phyloP scores from a whole-genome alignment of 2,797 vertebrate genomes.

The Enteromius treurensis region DNA sequence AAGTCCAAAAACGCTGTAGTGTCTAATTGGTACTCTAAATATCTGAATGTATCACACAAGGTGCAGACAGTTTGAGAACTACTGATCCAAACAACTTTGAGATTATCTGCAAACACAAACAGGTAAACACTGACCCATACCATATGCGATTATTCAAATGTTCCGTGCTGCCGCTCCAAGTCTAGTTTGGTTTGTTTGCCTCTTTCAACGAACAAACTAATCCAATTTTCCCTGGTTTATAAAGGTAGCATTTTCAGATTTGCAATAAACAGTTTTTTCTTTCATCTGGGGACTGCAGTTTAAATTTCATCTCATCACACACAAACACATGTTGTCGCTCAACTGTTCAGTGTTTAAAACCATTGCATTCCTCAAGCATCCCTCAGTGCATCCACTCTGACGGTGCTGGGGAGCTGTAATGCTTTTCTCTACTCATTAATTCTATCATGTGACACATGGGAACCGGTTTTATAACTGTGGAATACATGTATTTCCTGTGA shows the following conservation, averaged over 20 bases:
- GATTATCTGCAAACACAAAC: conserved; percentile 31
- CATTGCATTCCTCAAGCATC: conserved; percentile 61
- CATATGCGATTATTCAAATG: conserved; percentile 34
- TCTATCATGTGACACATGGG: conserved; percentile 14
- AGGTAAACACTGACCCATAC: conserved; percentile 36
- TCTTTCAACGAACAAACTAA: conserved; percentile 49
- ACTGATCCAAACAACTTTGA: conserved; percentile 11
- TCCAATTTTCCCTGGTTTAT: conserved; percentile 62
- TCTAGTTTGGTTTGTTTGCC: conserved; percentile 43
- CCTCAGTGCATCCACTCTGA: conserved; percentile 13
- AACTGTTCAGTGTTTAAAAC: conserved; percentile 52
- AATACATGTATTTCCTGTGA: conserved; percentile 26
- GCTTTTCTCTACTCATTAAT: conserved; percentile 5
- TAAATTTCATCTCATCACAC: conserved; percentile 58
- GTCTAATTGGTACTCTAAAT: not conserved
- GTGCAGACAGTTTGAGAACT: not conserved
- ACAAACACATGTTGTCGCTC: conserved; percentile 38
- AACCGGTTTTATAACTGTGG: conserved; percentile 1
- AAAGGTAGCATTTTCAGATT: conserved; percentile 55
- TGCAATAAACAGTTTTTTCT: conserved; percentile 46
- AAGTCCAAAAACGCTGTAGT: not conserved
- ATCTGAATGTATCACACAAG: not conserved
- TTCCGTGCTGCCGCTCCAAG: conserved; percentile 27
- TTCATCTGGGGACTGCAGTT: conserved; percentile 48
- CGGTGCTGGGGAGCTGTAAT: conserved; percentile 16